Conservation (phyloP, 2,888 invertebrate species). For the Aphelenchoides bicaudatus region DNA sequence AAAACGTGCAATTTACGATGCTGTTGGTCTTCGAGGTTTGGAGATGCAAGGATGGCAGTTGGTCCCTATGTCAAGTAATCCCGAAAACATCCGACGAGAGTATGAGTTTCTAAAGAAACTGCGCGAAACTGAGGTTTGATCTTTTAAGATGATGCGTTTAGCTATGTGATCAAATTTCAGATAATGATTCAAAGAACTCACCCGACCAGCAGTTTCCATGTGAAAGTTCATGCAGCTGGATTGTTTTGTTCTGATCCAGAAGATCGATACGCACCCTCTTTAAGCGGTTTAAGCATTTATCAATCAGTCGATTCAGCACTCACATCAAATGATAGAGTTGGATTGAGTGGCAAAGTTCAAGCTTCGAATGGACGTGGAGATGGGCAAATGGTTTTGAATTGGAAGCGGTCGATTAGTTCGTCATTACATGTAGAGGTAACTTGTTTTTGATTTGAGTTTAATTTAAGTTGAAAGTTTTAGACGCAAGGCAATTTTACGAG, state of each 20-base stretch:
- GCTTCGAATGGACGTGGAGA: slow-evolving; percentile 55
- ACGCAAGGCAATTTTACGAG: slow-evolving; percentile 37
- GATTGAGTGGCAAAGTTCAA: slow-evolving; percentile 47
- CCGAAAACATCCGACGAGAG: slow-evolving; percentile 80
- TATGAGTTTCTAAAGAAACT: slow-evolving; percentile 78
- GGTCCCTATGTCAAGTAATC: slow-evolving; percentile 81
- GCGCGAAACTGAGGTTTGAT: slow-evolving; percentile 82
- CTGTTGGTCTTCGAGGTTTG: slow-evolving; percentile 79
- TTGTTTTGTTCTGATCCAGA: slow-evolving; percentile 46
- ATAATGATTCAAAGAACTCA: slow-evolving; percentile 83
- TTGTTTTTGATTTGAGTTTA: slow-evolving; percentile 10
- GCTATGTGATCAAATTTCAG: no score
- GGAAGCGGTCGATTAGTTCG: slow-evolving; percentile 45
- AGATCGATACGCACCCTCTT: slow-evolving; percentile 49
- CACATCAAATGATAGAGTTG: slow-evolving; percentile 46
- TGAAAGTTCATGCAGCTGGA: slow-evolving; percentile 50
- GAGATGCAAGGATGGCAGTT: slow-evolving; percentile 90
- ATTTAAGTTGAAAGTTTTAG: slow-evolving; percentile 29
- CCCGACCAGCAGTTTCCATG: slow-evolving; percentile 62
- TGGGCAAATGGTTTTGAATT: slow-evolving; percentile 44
- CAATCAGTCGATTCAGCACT: slow-evolving; percentile 53
- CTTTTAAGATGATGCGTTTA: no score
- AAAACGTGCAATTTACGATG: slow-evolving; percentile 89
- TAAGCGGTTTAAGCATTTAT: slow-evolving; percentile 46
- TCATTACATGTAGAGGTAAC: slow-evolving; percentile 45